Conservation (phyloP, 2,888 invertebrate species). For the Blastobasis adustella region DNA sequence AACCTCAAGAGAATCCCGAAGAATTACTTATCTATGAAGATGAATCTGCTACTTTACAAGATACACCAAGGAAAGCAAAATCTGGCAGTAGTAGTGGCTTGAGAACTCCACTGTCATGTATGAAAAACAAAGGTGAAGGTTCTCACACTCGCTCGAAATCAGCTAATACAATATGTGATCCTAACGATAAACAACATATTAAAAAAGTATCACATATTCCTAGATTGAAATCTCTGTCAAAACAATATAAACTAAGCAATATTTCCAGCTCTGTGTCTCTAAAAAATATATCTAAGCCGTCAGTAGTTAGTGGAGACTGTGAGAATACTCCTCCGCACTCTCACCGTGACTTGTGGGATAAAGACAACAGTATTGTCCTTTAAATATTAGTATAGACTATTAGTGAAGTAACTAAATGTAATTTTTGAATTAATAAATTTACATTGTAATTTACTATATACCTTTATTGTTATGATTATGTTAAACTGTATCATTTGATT, state of each 20-base stretch:
- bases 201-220: constrained; percentile 62
- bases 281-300: constrained; percentile 45
- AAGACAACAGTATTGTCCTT: constrained; percentile 65
- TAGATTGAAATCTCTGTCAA: constrained; percentile 52
- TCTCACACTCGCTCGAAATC: constrained; percentile 60
- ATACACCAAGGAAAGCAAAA: constrained; percentile 54
- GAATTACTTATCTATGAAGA: constrained; percentile 77
- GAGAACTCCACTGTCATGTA: constrained; percentile 66
- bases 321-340: constrained; percentile 69
- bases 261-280: constrained; percentile 50
- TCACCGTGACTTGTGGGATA: constrained; percentile 66
- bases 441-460: constrained; percentile 9
- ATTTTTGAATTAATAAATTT: constrained; percentile 9
- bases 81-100: constrained; percentile 43
- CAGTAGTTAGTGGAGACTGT: constrained; percentile 51
- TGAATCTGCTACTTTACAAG: constrained; percentile 36
- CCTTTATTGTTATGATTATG: constrained; percentile 4
- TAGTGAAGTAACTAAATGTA: background rate
- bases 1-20: constrained; percentile 47
- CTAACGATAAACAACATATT: constrained; percentile 36
- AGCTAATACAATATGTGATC: constrained; percentile 50
- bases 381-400: constrained; percentile 17
- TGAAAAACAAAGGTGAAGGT: constrained; percentile 62
- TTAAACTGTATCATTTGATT: constrained; percentile 3
- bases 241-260: constrained; percentile 34